A percentile compares a stretch with the other conserved stretches of the same genome.
Conservation (phyloP, 2,797 vertebrate genomes). For the Bucorvus abyssinicus region DNA sequence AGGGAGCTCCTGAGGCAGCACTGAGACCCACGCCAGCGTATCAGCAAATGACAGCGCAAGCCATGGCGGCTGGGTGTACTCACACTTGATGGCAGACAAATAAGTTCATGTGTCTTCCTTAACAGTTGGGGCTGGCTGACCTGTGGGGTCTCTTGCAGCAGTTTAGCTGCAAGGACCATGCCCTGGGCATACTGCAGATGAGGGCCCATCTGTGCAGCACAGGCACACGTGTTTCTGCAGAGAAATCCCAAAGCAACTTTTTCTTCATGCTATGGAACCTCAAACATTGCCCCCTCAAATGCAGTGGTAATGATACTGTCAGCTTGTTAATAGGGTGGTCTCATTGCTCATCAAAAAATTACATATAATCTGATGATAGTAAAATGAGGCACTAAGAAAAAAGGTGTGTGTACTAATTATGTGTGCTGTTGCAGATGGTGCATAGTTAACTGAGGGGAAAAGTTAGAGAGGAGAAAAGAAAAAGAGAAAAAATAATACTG, state of each 20-base stretch:
- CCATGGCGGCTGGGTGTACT: fast-evolving
- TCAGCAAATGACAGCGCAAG: not conserved
- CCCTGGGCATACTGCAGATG: too few relatives aligned
- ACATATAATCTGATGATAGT: not conserved
- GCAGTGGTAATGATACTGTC: not conserved
- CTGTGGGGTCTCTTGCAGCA: fast-evolving
- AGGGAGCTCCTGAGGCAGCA: not conserved
- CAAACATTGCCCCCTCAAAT: not conserved
- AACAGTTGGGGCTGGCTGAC: not conserved
- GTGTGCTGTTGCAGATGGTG: fast-evolving
- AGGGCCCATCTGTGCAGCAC: fast-evolving
- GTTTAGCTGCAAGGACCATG: not conserved
- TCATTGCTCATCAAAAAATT: fast-evolving
- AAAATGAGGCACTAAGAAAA: not conserved
- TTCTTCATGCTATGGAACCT: not conserved
- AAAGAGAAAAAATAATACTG: not conserved
- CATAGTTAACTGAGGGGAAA: not conserved
- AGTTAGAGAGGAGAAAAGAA: not conserved
- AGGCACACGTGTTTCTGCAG: not conserved
- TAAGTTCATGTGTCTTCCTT: not conserved
- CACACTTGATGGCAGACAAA: not conserved
- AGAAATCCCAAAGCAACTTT: not conserved
- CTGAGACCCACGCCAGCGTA: not conserved
- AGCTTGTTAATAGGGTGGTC: not conserved
- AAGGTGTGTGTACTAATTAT: not conserved